Evolutionary conservation across 1,140 invertebrate genomes (phyloP), one percentile per base, ranked within the genome.

Genomic region (Ptiloglossa arizonensis): DNA sequence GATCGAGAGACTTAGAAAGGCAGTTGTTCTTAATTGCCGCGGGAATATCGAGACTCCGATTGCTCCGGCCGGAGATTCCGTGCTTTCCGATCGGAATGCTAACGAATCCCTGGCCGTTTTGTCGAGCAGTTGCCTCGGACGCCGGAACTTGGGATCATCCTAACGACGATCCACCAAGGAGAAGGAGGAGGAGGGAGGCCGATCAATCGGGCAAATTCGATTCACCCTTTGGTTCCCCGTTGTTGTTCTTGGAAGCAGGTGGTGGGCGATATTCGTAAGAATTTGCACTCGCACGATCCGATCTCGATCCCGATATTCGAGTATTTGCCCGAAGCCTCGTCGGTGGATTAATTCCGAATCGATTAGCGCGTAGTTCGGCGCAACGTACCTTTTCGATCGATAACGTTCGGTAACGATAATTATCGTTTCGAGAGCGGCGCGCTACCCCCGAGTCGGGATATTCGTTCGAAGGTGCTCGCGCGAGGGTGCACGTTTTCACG

Each of bases 21-120:
- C 38, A 41, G 57, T 62, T 72, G 41, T 62, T 50, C 57, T 72
- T 72, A 72, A 72, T 62, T 62, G 57, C 57, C 29, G 24, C 29
- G 29, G 29, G 41, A 27, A 48, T 62, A 62, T 32, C 57, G 22
- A n/a, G 27, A 8, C 8, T 32, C 15, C 17, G 3, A 4, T 27
- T n/a, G n/a, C 41, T 4, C 6, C 15, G 17, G 22, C 22, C 1
- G 15, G 15, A 19, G 19, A 56, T 6, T 63, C 57, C n/a, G n/a
- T 27, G 29, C 22, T 62, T 15, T 62, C 29, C 32, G 69, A 72
- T 72, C 38, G 44, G 44, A 60, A 71, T 24, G 44, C 41, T 38
- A 52, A 63, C 44, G 57, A 63, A 52, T 63, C 46, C 19, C 57
- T 15, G 46, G 2, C 17, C 35, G 19, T 8, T n/a, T 56, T 38